phyloP scores from a whole-genome alignment of 2,113 vertebrate genomes.

The Ginglymostoma cirratum region DNA sequence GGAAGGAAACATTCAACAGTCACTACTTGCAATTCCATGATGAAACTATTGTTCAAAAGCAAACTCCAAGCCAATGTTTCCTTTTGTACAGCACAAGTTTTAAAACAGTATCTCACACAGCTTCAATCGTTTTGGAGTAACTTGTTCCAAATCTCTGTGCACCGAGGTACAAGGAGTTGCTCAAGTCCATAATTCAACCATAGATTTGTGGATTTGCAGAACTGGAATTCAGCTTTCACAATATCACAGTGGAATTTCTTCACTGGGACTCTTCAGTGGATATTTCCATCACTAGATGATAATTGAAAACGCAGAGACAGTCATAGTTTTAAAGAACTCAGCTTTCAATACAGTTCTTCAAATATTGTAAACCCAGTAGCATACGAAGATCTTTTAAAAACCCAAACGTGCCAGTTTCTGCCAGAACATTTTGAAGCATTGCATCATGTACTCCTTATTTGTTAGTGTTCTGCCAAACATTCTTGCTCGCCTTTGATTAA shows the following conservation, averaged over 20 bases:
- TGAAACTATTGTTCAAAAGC: not conserved
- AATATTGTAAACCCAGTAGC: not conserved
- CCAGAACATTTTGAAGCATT: slow-evolving; percentile 1
- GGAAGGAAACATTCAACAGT: not conserved
- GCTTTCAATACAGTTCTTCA: not conserved
- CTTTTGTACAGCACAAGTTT: slow-evolving; percentile 2
- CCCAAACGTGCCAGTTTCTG: slow-evolving; percentile 5
- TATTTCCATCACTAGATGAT: not conserved
- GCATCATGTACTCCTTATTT: slow-evolving; percentile 31
- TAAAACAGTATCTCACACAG: not conserved
- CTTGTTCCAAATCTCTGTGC: not conserved
- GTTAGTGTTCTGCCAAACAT: slow-evolving; percentile 12
- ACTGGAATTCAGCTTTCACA: not conserved
- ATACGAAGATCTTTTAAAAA: not conserved
- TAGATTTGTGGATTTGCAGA: not conserved
- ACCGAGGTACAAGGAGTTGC: not conserved
- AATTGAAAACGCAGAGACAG: not conserved
- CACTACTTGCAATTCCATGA: not conserved
- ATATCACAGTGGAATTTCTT: not conserved
- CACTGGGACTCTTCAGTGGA: not conserved
- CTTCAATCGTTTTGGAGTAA: not conserved
- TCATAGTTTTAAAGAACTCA: not conserved
- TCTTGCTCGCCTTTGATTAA: slow-evolving; percentile 6
- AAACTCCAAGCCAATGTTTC: not conserved
- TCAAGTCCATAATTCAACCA: not conserved